phyloP scores from a whole-genome alignment of 2,113 vertebrate genomes.

The Andinoacara biseriatus region DNA sequence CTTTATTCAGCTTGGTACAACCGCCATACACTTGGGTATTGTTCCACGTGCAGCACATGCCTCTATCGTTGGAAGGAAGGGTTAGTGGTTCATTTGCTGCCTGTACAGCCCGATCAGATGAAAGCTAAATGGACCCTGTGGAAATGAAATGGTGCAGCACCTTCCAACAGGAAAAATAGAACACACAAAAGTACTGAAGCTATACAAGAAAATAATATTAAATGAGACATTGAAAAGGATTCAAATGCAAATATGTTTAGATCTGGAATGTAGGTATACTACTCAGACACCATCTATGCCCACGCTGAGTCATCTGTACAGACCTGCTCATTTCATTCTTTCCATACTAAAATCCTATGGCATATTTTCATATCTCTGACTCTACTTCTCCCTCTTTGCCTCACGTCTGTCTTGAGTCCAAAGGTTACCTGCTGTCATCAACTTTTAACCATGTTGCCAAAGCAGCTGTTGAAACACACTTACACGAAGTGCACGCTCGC shows the following conservation, averaged over 20 bases:
- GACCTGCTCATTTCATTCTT: neutral
- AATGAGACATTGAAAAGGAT: neutral
- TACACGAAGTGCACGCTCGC: neutral
- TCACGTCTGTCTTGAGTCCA: constrained; percentile 37
- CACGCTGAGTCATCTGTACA: neutral
- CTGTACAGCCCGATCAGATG: neutral
- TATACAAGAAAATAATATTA: neutral
- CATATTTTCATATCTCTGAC: neutral
- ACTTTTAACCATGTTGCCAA: constrained; percentile 61
- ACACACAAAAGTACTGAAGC: neutral
- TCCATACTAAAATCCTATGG: neutral
- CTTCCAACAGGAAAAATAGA: neutral
- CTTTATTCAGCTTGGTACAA: neutral
- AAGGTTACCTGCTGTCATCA: constrained; percentile 65
- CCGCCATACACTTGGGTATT: neutral
- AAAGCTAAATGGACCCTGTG: constrained; percentile 31
- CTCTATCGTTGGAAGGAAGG: fast-evolving
- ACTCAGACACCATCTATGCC: neutral
- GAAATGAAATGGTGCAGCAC: constrained; percentile 18
- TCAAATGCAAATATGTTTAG: neutral
- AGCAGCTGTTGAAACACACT: constrained; percentile 61
- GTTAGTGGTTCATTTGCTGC: constrained; percentile 12
- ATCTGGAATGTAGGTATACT: neutral
- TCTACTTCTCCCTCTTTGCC: neutral
- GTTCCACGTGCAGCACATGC: neutral